Base-by-base conservation (phyloP, 2,113 vertebrate species). In the Myotis brandtii region DNA sequence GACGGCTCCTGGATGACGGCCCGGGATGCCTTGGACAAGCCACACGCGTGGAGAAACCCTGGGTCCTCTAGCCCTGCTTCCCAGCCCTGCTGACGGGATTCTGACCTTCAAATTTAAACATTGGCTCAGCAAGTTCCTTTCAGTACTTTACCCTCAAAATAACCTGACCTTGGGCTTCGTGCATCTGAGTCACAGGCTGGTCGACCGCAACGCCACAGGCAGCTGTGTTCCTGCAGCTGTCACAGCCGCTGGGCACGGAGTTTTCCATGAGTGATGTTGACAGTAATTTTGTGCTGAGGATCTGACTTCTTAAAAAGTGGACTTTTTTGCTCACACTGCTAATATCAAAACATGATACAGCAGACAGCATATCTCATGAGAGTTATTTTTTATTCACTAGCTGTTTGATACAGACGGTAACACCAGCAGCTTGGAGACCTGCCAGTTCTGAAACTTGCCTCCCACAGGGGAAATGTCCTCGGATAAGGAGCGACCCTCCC, bases 31-130 rank as follows among this genome's bases (percentile, higher is more conserved):
- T 0, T 0, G 34, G n/a, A 23, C 76, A 48, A 11, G 5, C 56
- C 50, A 3, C 40, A 0, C 0, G 9, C 0, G 0, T 4, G 0
- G 6, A 72, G 70, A 48, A 46, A 10, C 6, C 1, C 9, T 1
- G 21, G 5, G 11, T 67, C 46, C 17, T 5, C 18, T 10, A 16
- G 56, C 21, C 21, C 23, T 14, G 21, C 73, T 43, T 2, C 34
- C 0, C 12, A 46, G 43, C 32, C 12, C 76, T 0, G 3, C 8
- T 9, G 34, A 20, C 1, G 2, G 23, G 27, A 5, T 40, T 56
- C 5, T 6, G n/a, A 30, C 25, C 84, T 34, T 93, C 64, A 20
- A 0, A 6, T 23, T n/a, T 1, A 30, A 54, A 2, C 12, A 0
- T 11, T n/a, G 18, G 56, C 37, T 76, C 77, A 25, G 72, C 37